phyloP scores from a whole-genome alignment of 2,797 vertebrate species.

The Syngnathus acus region DNA sequence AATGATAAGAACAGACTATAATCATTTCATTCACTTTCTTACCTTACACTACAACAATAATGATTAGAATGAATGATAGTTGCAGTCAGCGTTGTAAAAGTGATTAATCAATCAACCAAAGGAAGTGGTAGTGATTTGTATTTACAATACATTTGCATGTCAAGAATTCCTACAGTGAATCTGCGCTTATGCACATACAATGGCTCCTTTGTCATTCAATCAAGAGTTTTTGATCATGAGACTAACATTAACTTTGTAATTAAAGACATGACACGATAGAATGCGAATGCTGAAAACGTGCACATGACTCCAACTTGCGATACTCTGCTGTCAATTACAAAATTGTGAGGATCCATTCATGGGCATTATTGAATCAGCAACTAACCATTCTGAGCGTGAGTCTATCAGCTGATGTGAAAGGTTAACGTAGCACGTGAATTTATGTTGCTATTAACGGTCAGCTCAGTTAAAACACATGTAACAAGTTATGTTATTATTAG shows the following conservation, averaged over 20 bases:
- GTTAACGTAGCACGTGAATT: not conserved
- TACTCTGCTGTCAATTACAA: slow-evolving; percentile 51
- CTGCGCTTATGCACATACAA: not conserved
- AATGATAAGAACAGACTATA: not conserved
- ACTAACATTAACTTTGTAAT: slow-evolving; percentile 27
- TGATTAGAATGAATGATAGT: not conserved
- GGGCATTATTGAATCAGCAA: slow-evolving; percentile 52
- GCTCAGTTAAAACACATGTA: not conserved
- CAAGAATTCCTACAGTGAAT: not conserved
- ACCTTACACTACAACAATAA: not conserved
- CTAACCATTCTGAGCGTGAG: slow-evolving; percentile 25
- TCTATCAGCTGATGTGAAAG: slow-evolving; percentile 39
- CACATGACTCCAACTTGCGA: slow-evolving; percentile 59
- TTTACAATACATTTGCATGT: not conserved
- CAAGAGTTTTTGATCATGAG: slow-evolving; percentile 31
- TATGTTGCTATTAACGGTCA: not conserved
- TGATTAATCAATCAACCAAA: not conserved
- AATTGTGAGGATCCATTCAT: slow-evolving; percentile 47
- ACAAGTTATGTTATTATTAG: not conserved
- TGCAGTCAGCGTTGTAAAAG: not conserved
- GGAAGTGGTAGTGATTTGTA: not conserved
- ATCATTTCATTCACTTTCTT: not conserved
- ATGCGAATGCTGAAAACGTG: slow-evolving; percentile 30
- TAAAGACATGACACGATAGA: slow-evolving; percentile 31
- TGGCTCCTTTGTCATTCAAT: slow-evolving; percentile 10